Conservation (phyloP, 2,888 invertebrate species). For the Ochropleura leucogaster region DNA sequence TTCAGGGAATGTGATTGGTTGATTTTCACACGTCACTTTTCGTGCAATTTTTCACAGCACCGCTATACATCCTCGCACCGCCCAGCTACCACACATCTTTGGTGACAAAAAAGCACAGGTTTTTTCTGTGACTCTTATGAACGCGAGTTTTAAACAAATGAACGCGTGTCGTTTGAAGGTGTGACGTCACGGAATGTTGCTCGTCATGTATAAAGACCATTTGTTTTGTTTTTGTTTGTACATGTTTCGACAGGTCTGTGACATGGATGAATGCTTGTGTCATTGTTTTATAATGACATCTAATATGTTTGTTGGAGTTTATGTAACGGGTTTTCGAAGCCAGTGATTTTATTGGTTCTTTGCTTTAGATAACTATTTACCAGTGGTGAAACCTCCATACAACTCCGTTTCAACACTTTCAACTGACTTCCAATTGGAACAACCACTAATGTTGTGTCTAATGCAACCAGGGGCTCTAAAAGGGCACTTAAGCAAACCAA, state of each 20-base stretch:
- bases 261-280: slow-evolving; percentile 38
- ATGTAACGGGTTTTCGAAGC: not conserved
- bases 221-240: slow-evolving; percentile 44
- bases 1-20: too few species aligned
- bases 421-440: not conserved
- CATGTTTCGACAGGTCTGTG: slow-evolving; percentile 54
- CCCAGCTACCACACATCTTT: not conserved
- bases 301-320: not conserved
- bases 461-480: too few species aligned
- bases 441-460: not conserved
- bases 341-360: not conserved
- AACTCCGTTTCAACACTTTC: too few species aligned
- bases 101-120: not conserved
- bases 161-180: slow-evolving; percentile 13
- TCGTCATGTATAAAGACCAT: slow-evolving; percentile 30
- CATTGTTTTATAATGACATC: slow-evolving; percentile 36
- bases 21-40: too few species aligned
- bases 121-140: not conserved
- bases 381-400: not conserved
- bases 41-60: not conserved
- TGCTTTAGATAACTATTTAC: not conserved
- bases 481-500: too few species aligned
- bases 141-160: slow-evolving; percentile 32
- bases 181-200: slow-evolving; percentile 43
- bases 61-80: not conserved